These are phyloP conservation scores for Cichladusa arquata DNA, from an alignment of 2,113 vertebrate genomes.

Conservation along the genomic window DNA sequence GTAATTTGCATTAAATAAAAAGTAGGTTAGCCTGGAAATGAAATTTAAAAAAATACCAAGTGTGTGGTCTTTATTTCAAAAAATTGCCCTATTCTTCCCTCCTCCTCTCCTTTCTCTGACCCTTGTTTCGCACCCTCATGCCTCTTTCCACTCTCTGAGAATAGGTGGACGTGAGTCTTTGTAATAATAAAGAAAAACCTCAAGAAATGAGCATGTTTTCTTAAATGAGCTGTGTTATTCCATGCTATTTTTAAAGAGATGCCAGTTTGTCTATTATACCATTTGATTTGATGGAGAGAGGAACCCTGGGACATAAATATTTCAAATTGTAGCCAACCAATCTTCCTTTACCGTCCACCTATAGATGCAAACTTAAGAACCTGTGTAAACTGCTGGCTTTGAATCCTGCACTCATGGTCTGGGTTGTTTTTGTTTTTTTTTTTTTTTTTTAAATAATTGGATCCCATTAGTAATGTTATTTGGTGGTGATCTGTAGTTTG, in stretches of 20 bases:
- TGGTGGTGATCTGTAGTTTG: conserved; percentile 72
- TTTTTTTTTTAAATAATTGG: conserved; percentile 28
- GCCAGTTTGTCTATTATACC: conserved; percentile 61
- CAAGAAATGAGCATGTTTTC: conserved; percentile 58
- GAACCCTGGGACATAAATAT: conserved; percentile 53
- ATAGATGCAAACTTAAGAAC: conserved; percentile 28
- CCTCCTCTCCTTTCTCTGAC: neutral
- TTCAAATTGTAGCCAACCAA: conserved; percentile 39
- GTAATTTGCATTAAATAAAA: conserved; percentile 99
- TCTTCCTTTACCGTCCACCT: conserved; percentile 39
- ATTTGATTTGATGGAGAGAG: conserved; percentile 69
- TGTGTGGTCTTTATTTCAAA: conserved; percentile 83
- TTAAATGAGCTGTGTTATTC: conserved; percentile 46
- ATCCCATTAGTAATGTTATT: conserved; percentile 71
- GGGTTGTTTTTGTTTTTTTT: neutral
- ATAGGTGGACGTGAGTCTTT: conserved; percentile 62
- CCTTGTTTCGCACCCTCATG: conserved; percentile 3
- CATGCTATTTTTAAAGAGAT: conserved; percentile 44
- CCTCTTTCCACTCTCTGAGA: conserved; percentile 19
- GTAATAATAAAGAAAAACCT: conserved; percentile 12
- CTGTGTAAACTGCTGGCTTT: conserved; percentile 70
- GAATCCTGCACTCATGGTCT: conserved; percentile 68
- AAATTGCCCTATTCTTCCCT: conserved; percentile 32
- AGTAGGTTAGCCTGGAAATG: conserved; percentile 99
- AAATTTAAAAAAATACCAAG: conserved; percentile 80